Conservation (phyloP, 2,888 invertebrate species). For the Dolomedes plantarius region DNA sequence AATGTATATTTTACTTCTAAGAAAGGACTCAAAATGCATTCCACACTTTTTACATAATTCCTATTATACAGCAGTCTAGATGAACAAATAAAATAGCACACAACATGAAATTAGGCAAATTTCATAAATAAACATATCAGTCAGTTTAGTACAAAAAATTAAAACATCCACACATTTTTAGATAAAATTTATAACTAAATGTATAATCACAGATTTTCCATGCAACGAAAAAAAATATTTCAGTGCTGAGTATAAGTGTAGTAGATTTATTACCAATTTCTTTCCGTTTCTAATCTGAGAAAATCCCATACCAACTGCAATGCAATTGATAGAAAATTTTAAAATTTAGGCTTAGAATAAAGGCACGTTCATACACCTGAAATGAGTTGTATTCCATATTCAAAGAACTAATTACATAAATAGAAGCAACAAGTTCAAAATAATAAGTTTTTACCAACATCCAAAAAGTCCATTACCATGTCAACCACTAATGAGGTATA, state of each 20-base stretch:
- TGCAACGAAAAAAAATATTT: not conserved
- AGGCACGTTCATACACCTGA: constrained; percentile 53
- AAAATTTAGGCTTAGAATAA: constrained; percentile 50
- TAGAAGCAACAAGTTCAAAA: constrained; percentile 60
- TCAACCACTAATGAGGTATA: constrained; percentile 66
- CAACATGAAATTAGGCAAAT: not conserved
- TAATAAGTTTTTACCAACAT: constrained; percentile 50
- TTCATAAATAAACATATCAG: not conserved
- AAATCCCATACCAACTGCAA: not conserved
- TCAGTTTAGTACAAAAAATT: not conserved
- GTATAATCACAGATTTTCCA: not conserved
- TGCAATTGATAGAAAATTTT: not conserved
- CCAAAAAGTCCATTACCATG: constrained; percentile 61
- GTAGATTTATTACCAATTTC: not conserved
- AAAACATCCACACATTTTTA: not conserved
- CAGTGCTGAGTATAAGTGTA: not conserved
- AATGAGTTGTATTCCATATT: constrained; percentile 39
- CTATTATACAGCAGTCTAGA: too few relatives aligned
- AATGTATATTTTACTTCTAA: too few relatives aligned
- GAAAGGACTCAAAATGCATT: too few relatives aligned
- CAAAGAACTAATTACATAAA: constrained; percentile 49
- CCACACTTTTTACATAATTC: too few relatives aligned
- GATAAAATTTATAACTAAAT: not conserved
- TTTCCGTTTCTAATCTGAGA: not conserved
- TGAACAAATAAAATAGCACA: not conserved